Percentiles rank a stretch among this genome's conserved stretches.
Evolutionary conservation across 2,113 vertebrate genomes (phyloP).

Genomic region (Clarias batrachus): DNA sequence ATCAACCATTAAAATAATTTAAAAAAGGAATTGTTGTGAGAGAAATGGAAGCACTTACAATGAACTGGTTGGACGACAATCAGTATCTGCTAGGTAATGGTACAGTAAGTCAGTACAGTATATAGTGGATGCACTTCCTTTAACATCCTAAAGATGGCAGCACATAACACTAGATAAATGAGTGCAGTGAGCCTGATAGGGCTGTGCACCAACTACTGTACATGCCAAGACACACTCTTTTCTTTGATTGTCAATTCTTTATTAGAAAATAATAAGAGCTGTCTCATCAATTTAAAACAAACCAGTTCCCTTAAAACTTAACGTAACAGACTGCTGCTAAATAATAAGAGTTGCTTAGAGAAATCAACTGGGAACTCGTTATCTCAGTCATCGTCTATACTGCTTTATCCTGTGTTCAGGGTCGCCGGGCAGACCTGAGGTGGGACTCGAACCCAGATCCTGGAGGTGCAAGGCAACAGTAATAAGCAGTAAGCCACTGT

Average conservation of each 20-base stretch:
- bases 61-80: no score
- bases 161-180: conserved; percentile 14
- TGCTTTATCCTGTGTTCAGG: no score
- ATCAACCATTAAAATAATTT: no score
- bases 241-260: neutral
- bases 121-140: neutral
- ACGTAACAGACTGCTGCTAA: neutral
- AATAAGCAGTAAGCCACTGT: no score
- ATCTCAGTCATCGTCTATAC: no score
- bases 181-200: neutral
- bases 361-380: neutral
- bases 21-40: no score
- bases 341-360: neutral
- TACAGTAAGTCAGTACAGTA: neutral
- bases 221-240: neutral
- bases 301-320: neutral
- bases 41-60: no score
- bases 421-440: no score
- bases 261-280: neutral
- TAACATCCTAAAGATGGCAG: conserved; percentile 40
- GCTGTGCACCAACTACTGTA: neutral
- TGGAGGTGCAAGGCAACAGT: neutral
- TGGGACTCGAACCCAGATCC: no score
- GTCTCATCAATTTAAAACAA: neutral
- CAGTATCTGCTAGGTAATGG: no score